phyloP scores from a whole-genome alignment of 2,888 invertebrate species.

The Caenorhabditis japonica region DNA sequence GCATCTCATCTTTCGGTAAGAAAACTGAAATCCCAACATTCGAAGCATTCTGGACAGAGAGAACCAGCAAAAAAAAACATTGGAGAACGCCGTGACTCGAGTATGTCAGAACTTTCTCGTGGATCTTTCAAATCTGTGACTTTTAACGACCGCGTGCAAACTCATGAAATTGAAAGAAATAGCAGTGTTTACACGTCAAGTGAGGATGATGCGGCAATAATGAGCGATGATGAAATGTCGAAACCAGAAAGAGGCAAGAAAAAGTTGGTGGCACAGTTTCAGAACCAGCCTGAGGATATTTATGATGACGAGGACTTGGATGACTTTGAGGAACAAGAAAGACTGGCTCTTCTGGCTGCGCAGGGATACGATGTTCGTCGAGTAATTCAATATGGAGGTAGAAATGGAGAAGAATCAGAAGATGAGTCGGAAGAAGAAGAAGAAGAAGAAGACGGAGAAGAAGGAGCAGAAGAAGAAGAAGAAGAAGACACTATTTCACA shows the following conservation, averaged over 20 bases:
- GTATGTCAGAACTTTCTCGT: conserved; percentile 62
- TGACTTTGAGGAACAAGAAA: conserved; percentile 65
- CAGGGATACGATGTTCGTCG: conserved; percentile 33
- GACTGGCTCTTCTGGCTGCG: conserved; percentile 43
- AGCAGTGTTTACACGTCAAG: conserved; percentile 47
- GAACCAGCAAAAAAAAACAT: conserved; percentile 46
- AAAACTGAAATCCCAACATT: conserved; percentile 26
- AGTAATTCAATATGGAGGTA: conserved; percentile 15
- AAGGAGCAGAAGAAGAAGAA: conserved; percentile 39
- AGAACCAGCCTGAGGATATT: conserved; percentile 36
- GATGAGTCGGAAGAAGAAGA: conserved; percentile 43
- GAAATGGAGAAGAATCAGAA: conserved; percentile 20
- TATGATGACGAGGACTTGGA: conserved; percentile 55
- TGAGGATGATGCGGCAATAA: conserved; percentile 63
- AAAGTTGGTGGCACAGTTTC: conserved; percentile 4
- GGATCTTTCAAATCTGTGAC: conserved; percentile 65
- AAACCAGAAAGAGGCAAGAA: conserved; percentile 46
- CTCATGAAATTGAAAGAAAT: conserved; percentile 65
- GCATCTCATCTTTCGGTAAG: conserved; percentile 20
- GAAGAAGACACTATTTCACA: conserved; percentile 51
- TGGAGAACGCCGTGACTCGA: conserved; percentile 64
- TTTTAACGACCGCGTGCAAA: conserved; percentile 64
- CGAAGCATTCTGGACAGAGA: conserved; percentile 9
- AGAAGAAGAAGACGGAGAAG: conserved; percentile 19
- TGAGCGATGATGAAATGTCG: conserved; percentile 65